Evolutionary conservation across 1,140 invertebrate species (phyloP), one percentile per base, ranked within the genome.

Genomic region (Elymnias hypermnestra): DNA sequence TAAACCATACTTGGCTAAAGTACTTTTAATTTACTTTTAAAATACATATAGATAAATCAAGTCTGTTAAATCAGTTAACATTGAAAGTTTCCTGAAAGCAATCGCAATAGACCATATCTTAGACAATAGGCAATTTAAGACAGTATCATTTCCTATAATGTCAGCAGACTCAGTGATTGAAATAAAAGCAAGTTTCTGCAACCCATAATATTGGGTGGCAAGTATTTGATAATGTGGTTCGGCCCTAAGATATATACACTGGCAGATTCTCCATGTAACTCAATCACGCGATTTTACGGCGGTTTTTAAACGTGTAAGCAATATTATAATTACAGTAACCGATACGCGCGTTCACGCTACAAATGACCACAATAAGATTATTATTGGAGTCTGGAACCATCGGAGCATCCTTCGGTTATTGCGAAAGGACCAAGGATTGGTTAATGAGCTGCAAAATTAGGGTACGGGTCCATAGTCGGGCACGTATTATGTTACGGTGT

Each of bases 381-480:
- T 46, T 53, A 45, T 51, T 44, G 49, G 26, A 29, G 26, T 10
- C 26, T 29, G 26, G 26, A 29, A 1, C 56, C 59, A 45, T 22
- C 46, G 60, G 53, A 43, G 53, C 64, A 56, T 58, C 63, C 60
- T 18, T 36, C 38, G 57, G 33, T 58, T 52, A 51, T 47, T 55
- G 70, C 70, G 65, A 70, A 74, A 74, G 65, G 59, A 65, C 63
- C 51, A 60, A 46, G 53, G 55, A 64, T 66, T 60, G 57, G 47
- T 45, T 72, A 81, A 81, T 78, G 77, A 78, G 77, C 64, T 69
- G 68, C 58, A 52, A 82, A 78, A 82, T 78, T 78, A 75, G 77
- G 75, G 72, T 65, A 52, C 63, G 57, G 51, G 46, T 57, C 59
- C 52, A 57, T 54, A 52, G 56, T 56, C 53, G 58, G 59, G 43